Evolutionary conservation across 2,113 vertebrate genomes (phyloP), one percentile per base, ranked within the genome.

Genomic region (Pluvialis apricaria): DNA sequence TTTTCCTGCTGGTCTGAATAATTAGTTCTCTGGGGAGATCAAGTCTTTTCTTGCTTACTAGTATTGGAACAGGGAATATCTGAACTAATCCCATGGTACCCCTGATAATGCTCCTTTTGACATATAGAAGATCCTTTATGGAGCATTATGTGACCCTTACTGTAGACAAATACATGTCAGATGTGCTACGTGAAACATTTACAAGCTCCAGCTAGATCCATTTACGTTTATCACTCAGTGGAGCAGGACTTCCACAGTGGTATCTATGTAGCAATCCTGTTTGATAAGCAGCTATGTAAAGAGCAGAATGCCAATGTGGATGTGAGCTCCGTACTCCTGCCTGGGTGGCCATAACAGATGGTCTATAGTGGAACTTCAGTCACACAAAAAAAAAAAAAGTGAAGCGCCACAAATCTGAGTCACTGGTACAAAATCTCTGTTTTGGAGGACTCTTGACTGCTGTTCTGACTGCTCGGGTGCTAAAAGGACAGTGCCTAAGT

Each of bases 1-100:
- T 96, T 90, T 92, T 91, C 89, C 71, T 94, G 84, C 78, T 88
- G 87, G 70, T 82, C 90, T 95, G 71, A 97, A 94, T 97, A 96
- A 97, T 94, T 96, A 97, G 96, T 93, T 96, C 94, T 95, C 91
- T 86, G 82, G 96, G 95, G 96, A 96, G 49, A 96, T 42, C 82
- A 86, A 87, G 64, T 83, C 87, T 95, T 93, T 94, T 80, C 79
- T 95, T 95, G 95, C 90, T 95, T 96, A 93, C 90, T 49, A 47
- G 38, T 66, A 93, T 11, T 68, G 76, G 78, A 86, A 90, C 16
- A 62, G 75, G 71, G 91, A 96, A 75, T 86, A 90, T 83, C 45
- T 80, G 57, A 64, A 81, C 42, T 85, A 95, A 95, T 94, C 91
- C 92, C 91, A 94, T 19, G 73, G 65, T 40, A 88, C 40, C 61